These are phyloP conservation scores for Diarsia brunnea DNA, from an alignment of 2,888 invertebrate species.

Conservation along the genomic window DNA sequence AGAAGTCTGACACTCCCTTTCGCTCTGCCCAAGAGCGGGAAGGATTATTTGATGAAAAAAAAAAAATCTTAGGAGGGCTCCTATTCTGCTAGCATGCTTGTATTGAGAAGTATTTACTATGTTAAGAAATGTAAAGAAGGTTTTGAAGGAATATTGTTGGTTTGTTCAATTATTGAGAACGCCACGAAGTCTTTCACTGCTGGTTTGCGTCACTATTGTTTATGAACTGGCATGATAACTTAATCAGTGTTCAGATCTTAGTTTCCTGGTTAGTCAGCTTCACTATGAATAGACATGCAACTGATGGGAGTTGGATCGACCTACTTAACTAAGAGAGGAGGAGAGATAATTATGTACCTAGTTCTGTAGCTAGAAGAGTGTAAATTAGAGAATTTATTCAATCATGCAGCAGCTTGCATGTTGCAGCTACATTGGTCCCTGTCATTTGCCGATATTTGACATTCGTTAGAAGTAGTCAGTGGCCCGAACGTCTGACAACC, in stretches of 20 bases:
- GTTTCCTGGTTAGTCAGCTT: not conserved
- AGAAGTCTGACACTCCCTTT: too few relatives aligned
- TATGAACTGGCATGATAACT: not conserved
- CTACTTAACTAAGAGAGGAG: not conserved
- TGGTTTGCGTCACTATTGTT: not conserved
- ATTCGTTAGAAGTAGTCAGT: too few relatives aligned
- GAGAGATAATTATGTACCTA: not conserved
- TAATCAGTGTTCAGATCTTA: slow-evolving; percentile 16
- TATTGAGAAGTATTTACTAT: too few relatives aligned
- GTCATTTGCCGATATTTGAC: too few relatives aligned
- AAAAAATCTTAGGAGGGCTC: too few relatives aligned
- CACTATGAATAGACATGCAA: not conserved
- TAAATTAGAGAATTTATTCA: not conserved
- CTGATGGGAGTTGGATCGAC: not conserved
- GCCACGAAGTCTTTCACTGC: too few relatives aligned
- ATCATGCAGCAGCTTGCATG: too few relatives aligned
- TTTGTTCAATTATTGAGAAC: not conserved
- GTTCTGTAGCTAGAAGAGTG: not conserved
- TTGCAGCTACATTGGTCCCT: too few relatives aligned
- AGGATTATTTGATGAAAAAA: too few relatives aligned
- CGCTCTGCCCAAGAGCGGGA: too few relatives aligned
- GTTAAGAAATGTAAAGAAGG: too few relatives aligned
- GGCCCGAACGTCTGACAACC: too few relatives aligned
- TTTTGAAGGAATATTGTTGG: not conserved
- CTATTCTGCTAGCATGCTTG: not conserved